These are phyloP conservation scores for Paramormyrops hopkinsi DNA, from an alignment of 2,797 vertebrate species.

Conservation along the genomic window DNA sequence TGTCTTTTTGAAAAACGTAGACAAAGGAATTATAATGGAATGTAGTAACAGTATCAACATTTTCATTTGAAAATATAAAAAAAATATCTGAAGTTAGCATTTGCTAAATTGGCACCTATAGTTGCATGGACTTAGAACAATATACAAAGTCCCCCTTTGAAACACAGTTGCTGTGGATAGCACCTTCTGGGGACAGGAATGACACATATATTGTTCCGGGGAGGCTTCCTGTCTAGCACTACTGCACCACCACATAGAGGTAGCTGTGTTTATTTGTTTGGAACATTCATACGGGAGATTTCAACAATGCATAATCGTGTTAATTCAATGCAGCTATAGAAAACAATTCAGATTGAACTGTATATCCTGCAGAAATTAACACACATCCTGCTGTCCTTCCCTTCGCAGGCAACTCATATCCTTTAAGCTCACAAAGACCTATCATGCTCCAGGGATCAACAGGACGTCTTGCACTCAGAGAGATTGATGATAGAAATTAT, in stretches of 20 bases:
- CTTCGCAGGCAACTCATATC: not conserved
- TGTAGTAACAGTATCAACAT: not conserved
- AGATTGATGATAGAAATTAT: conserved; percentile 20
- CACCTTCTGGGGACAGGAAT: conserved; percentile 7
- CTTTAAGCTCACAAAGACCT: not conserved
- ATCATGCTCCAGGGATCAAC: conserved; percentile 8
- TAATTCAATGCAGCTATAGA: not conserved
- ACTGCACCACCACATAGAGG: not conserved
- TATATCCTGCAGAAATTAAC: not conserved
- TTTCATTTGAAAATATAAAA: not conserved
- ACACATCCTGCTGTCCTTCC: not conserved
- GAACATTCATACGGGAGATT: not conserved
- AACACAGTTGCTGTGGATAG: not conserved
- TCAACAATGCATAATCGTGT: not conserved
- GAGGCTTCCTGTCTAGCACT: not conserved
- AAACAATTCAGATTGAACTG: not conserved
- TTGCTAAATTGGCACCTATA: not conserved
- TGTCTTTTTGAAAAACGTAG: not conserved
- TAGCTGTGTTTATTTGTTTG: not conserved
- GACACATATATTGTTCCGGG: conserved; percentile 12
- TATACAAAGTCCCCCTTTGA: not conserved
- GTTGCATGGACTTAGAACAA: not conserved
- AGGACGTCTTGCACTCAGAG: conserved; percentile 23
- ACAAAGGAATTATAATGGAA: not conserved
- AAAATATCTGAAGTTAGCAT: not conserved